These are phyloP conservation scores for Cranoglanis bouderius DNA, from an alignment of 2,113 vertebrate species.

Conservation along the genomic window DNA sequence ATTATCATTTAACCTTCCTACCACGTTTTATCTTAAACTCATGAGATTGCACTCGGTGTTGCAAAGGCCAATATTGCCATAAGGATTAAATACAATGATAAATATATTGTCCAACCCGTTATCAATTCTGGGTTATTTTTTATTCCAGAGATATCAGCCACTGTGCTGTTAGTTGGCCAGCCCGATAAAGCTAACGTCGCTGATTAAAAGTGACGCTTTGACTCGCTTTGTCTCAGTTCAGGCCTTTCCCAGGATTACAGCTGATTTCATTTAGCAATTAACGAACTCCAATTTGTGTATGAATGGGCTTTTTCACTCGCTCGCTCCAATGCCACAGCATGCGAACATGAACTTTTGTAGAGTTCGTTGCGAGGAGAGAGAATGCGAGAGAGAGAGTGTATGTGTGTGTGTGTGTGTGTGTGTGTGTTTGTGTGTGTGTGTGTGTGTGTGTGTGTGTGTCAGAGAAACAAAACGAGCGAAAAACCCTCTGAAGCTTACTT, in stretches of 20 bases:
- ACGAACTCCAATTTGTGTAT: slow-evolving; percentile 39
- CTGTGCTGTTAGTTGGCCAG: not conserved
- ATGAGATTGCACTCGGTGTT: not conserved
- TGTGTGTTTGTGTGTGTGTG: slow-evolving; percentile 4
- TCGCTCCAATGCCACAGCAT: slow-evolving; percentile 14
- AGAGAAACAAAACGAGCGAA: not conserved
- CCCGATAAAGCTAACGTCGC: not conserved
- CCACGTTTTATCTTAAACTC: not conserved
- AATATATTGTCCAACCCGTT: not conserved
- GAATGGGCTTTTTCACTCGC: slow-evolving; percentile 28
- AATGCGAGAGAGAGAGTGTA: not conserved
- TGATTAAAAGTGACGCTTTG: not conserved
- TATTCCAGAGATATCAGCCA: not conserved
- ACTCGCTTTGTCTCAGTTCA: not conserved
- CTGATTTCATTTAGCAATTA: slow-evolving; percentile 49
- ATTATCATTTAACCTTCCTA: not conserved
- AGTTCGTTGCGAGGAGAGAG: not conserved
- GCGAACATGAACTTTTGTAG: slow-evolving; percentile 19
- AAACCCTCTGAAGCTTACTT: not conserved
- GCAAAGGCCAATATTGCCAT: not conserved
- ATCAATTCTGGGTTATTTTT: not conserved
- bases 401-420: not conserved
- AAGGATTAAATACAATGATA: not conserved
- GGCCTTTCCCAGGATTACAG: slow-evolving; percentile 36
- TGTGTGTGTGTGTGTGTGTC: slow-evolving; percentile 14